These are phyloP conservation scores for Liasis olivaceus DNA, from an alignment of 2,797 vertebrate species.

Conservation along the genomic window DNA sequence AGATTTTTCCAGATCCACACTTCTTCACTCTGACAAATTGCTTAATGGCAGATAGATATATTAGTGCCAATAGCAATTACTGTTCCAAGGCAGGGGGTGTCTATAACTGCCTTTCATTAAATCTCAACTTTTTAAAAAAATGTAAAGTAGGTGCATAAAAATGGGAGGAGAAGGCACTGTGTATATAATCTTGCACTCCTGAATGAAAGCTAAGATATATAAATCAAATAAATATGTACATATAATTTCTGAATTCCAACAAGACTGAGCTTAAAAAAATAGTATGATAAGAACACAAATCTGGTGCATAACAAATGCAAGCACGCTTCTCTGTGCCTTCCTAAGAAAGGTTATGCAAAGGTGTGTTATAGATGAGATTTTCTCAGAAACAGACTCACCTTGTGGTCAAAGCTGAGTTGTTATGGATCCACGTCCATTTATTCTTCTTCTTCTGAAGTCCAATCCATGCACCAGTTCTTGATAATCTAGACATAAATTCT, in stretches of 20 bases:
- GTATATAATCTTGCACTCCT: no score
- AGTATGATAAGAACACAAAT: background rate
- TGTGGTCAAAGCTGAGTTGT: rapidly evolving
- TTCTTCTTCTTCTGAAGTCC: rapidly evolving
- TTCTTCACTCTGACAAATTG: no score
- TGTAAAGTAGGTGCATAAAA: no score
- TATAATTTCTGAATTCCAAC: background rate
- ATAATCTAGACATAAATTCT: background rate
- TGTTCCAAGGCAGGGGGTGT: no score
- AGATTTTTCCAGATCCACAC: no score
- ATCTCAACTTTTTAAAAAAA: no score
- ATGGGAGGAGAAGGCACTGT: no score
- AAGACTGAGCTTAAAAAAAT: background rate
- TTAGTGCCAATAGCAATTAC: no score
- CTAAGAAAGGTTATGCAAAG: background rate
- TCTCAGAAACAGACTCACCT: background rate
- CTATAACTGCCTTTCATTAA: no score
- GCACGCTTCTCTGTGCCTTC: background rate
- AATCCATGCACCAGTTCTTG: background rate
- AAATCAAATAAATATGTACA: background rate
- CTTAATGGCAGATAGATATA: no score
- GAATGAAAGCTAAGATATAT: no score
- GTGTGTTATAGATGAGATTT: background rate
- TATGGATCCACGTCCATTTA: background rate
- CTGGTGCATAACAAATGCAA: background rate